phyloP scores from a whole-genome alignment of 2,797 vertebrate genomes.

The Karalla daura region DNA sequence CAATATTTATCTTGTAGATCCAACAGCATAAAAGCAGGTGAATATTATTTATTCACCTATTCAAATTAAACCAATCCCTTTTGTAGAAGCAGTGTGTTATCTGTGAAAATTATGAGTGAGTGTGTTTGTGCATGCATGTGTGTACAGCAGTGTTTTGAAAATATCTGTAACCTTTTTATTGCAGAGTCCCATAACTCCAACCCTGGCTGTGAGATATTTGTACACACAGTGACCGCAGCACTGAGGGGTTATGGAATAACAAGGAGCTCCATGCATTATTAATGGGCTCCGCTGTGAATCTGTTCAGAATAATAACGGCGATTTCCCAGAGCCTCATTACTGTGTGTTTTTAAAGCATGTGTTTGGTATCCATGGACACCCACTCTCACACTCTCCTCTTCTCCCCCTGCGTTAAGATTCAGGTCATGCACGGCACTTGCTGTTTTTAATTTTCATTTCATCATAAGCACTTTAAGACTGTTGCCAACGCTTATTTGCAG shows the following conservation, averaged over 20 bases:
- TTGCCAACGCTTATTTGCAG: conserved; percentile 99
- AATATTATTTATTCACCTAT: conserved; percentile 62
- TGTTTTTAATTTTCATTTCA: conserved; percentile 99
- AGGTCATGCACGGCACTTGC: conserved; percentile 92
- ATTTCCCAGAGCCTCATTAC: conserved; percentile 88
- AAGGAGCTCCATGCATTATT: conserved; percentile 91
- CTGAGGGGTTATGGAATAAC: conserved; percentile 91
- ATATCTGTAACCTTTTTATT: conserved; percentile 84
- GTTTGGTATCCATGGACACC: conserved; percentile 83
- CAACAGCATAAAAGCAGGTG: conserved; percentile 32
- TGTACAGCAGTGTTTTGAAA: conserved; percentile 76
- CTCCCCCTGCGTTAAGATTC: conserved; percentile 90
- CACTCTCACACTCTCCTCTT: conserved; percentile 77
- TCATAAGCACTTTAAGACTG: conserved; percentile 99
- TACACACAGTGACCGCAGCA: conserved; percentile 91
- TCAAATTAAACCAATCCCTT: conserved; percentile 60
- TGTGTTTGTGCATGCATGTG: conserved; percentile 57
- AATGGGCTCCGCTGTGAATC: conserved; percentile 88
- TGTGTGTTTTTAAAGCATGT: conserved; percentile 86
- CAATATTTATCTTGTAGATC: conserved; percentile 19
- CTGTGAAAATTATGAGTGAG: conserved; percentile 65
- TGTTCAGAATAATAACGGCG: conserved; percentile 88
- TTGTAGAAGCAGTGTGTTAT: conserved; percentile 61
- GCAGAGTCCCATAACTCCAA: conserved; percentile 80
- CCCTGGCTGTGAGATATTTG: conserved; percentile 93